Conservation (phyloP, 2,113 vertebrate genomes). For the Pelusios castaneus region DNA sequence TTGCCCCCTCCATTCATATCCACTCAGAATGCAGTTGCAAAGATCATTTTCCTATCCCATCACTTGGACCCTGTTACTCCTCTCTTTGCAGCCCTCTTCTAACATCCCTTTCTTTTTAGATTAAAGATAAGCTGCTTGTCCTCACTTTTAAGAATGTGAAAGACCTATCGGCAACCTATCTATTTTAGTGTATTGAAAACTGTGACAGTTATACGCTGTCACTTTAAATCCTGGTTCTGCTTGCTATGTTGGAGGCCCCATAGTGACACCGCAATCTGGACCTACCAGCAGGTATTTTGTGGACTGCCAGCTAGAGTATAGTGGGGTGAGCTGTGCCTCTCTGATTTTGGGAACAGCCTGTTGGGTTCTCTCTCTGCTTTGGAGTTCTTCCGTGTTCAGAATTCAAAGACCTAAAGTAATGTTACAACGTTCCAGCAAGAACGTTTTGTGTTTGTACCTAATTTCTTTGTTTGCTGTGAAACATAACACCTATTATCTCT, state of each 20-base stretch:
- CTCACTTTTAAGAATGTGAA: background rate
- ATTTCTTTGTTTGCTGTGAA: background rate
- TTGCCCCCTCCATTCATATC: background rate
- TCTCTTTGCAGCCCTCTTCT: background rate
- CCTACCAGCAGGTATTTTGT: background rate
- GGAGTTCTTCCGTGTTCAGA: background rate
- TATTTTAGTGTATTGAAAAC: background rate
- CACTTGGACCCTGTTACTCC: background rate
- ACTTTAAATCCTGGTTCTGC: background rate
- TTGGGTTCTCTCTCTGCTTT: background rate
- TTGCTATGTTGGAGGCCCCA: background rate
- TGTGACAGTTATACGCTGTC: background rate
- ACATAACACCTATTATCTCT: background rate
- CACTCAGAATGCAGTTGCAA: background rate
- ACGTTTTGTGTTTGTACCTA: background rate
- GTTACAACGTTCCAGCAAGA: background rate
- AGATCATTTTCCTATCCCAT: background rate
- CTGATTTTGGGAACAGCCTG: background rate
- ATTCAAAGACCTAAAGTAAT: background rate
- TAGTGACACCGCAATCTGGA: background rate
- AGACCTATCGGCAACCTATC: background rate
- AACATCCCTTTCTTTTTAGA: background rate
- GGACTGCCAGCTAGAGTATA: background rate
- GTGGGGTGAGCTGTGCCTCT: background rate
- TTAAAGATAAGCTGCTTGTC: background rate